Conservation (phyloP, 2,888 invertebrate species). For the Agrotis segetum region DNA sequence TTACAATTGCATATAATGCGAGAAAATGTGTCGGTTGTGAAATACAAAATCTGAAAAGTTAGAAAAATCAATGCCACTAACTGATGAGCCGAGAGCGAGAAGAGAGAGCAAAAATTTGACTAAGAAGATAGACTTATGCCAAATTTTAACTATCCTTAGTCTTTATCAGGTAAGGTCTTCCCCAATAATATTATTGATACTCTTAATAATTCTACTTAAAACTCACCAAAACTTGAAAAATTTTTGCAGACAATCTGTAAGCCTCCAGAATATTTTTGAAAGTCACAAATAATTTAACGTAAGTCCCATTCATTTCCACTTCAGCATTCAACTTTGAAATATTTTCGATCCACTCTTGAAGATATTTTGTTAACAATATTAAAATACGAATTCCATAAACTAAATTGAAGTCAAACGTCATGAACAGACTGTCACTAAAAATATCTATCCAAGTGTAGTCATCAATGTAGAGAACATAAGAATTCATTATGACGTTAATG, state of each 20-base stretch:
- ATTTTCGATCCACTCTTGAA: not conserved
- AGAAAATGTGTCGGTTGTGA: not conserved
- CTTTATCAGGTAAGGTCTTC: no score
- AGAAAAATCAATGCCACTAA: not conserved
- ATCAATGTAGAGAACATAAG: no score
- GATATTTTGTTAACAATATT: slow-evolving; percentile 1
- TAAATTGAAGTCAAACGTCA: not conserved
- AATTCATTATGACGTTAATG: not conserved
- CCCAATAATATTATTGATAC: no score
- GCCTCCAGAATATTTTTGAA: not conserved
- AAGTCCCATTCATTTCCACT: no score
- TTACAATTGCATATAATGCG: not conserved
- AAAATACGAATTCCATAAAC: not conserved
- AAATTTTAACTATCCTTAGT: no score
- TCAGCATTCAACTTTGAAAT: not conserved
- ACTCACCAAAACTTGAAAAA: not conserved
- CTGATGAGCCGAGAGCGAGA: no score
- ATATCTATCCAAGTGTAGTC: not conserved
- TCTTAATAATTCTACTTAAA: not conserved
- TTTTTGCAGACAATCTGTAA: not conserved
- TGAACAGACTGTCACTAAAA: not conserved
- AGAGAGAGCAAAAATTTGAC: no score
- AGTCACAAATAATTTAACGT: not conserved
- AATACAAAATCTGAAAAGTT: not conserved
- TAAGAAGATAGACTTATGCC: no score